Conservation (phyloP, 2,113 vertebrate species). For the Bungarus multicinctus region DNA sequence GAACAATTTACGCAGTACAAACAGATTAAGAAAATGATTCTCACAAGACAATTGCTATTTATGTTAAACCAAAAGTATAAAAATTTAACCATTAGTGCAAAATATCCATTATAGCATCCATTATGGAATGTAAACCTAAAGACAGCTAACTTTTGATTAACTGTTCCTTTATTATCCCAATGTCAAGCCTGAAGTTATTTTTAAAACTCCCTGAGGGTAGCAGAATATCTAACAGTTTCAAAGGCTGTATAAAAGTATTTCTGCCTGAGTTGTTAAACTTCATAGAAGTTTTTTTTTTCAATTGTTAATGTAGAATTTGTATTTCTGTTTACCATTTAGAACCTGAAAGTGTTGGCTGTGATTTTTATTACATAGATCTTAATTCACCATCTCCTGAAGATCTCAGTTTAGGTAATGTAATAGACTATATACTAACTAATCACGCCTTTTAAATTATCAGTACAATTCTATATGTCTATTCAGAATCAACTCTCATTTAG, state of each 20-base stretch:
- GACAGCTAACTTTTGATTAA: background rate
- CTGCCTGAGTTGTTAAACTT: background rate
- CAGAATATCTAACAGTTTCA: background rate
- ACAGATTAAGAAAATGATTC: background rate
- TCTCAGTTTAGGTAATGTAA: background rate
- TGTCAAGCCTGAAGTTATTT: conserved; percentile 21
- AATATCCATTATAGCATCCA: background rate
- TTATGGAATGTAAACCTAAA: conserved; percentile 13
- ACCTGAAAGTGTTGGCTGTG: background rate
- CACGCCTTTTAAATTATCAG: background rate
- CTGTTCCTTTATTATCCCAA: conserved; percentile 17
- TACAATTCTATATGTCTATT: background rate
- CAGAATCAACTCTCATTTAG: background rate
- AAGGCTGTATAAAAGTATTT: background rate
- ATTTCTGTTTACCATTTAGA: background rate
- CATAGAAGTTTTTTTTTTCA: background rate
- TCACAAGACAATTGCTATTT: background rate
- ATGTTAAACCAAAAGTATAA: background rate
- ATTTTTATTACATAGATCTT: background rate
- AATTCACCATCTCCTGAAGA: background rate
- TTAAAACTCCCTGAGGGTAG: conserved; percentile 54
- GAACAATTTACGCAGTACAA: background rate
- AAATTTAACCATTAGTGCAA: conserved; percentile 28
- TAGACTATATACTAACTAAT: background rate
- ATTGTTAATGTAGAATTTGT: background rate